These are phyloP conservation scores for Caprella mutica DNA, from an alignment of 2,888 invertebrate species.

Conservation along the genomic window DNA sequence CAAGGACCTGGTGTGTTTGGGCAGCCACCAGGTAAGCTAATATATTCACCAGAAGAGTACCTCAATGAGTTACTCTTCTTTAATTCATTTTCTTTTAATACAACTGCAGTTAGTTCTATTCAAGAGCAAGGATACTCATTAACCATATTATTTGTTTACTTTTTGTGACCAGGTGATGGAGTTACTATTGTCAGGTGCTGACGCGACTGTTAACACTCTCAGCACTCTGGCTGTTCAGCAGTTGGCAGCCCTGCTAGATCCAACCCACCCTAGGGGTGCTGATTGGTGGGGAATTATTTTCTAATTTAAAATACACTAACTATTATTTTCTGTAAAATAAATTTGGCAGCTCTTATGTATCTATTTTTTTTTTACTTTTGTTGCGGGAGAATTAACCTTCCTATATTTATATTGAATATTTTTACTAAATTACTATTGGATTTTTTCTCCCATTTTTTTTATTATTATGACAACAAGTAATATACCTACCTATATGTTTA, in stretches of 20 bases:
- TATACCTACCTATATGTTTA: too few species aligned
- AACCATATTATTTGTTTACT: neutral
- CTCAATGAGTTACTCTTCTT: too few species aligned
- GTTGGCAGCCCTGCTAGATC: conserved; percentile 32
- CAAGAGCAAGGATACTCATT: too few species aligned
- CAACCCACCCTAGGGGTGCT: conserved; percentile 27
- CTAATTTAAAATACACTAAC: neutral
- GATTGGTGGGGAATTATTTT: conserved; percentile 24
- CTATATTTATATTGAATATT: too few species aligned
- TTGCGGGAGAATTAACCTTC: neutral
- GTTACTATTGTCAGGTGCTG: conserved; percentile 23
- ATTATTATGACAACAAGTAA: too few species aligned
- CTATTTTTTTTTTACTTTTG: neutral
- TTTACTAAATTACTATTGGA: too few species aligned
- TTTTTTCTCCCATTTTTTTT: too few species aligned
- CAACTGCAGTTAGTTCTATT: too few species aligned
- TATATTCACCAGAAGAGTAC: too few species aligned
- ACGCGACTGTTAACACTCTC: conserved; percentile 22
- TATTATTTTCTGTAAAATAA: neutral
- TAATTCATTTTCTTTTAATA: too few species aligned
- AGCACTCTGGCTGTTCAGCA: conserved; percentile 30
- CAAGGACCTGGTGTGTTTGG: conserved; percentile 50
- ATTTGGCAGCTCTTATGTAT: neutral
- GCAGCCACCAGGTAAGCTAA: conserved; percentile 46
- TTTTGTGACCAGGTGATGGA: conserved; percentile 18